These are phyloP conservation scores for Spatula versicolor DNA, from an alignment of 2,797 vertebrate genomes.

Conservation along the genomic window DNA sequence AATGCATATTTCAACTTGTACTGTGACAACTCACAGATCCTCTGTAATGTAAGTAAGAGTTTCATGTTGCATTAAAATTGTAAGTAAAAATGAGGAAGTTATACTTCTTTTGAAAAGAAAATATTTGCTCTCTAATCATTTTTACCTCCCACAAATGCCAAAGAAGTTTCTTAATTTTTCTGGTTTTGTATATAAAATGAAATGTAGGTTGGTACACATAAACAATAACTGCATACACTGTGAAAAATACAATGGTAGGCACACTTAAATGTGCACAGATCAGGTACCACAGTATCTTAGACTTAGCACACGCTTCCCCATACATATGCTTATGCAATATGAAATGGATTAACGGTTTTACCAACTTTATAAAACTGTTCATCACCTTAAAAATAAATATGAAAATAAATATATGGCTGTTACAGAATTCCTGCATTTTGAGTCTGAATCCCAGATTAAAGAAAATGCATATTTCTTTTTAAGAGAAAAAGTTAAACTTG, in stretches of 20 bases:
- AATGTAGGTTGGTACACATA: not conserved
- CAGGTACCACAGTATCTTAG: not conserved
- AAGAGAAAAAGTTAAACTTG: not conserved
- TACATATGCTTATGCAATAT: accelerated
- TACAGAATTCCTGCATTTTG: not conserved
- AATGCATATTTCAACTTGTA: constrained; percentile 30
- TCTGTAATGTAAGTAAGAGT: constrained; percentile 15
- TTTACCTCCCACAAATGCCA: not conserved
- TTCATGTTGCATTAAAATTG: constrained; percentile 26
- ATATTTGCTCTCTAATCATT: constrained; percentile 48
- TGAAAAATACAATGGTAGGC: not conserved
- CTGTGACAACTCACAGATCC: constrained; percentile 15
- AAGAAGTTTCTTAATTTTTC: not conserved
- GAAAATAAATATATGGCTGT: no score
- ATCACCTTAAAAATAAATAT: not conserved
- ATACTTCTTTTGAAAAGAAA: constrained; percentile 19
- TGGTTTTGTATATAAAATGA: not conserved
- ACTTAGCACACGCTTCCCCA: not conserved
- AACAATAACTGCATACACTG: not conserved
- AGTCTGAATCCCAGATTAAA: not conserved
- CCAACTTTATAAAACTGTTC: not conserved
- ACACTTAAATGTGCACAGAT: accelerated
- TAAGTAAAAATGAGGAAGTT: constrained; percentile 22
- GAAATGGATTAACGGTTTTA: not conserved
- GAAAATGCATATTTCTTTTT: not conserved